Evolutionary conservation across 2,797 vertebrate genomes (phyloP), one percentile per base, ranked within the genome.

Genomic region (Botia kubotai): DNA sequence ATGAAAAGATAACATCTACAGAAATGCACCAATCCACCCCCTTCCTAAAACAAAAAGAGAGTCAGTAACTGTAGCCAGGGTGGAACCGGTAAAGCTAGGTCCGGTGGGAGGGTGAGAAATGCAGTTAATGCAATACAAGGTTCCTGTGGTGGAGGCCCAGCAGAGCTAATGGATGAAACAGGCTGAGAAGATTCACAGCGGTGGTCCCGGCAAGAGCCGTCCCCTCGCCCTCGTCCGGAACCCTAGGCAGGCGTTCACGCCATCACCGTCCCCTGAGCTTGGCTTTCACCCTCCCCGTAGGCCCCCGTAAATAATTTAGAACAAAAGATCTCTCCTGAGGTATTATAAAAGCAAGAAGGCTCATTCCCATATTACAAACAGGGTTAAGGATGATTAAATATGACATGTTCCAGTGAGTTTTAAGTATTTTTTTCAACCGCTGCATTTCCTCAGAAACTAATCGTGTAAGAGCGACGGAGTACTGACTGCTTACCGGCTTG

Each of bases 1-100:
- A 87, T 86, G 84, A 79, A 83, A 84, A 78, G 83, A 87, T 86
- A 88, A 87, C 85, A 87, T 87, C 85, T 73, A 72, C 23, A 74
- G 71, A 72, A 50, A 53, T 8, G 58, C 46, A 1, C 36, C 16
- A 1, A 19, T 70, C 21, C 36, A n/a, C 6, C 52, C 68, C 80
- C 39, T 16, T 16, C 50, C 14, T 8, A 8, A 71, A 72, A 19
- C 12, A 46, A 46, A 55, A 74, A 76, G 52, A 83, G 71, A 78
- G 55, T 48, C 83, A 67, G 85, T 83, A 87, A 88, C 83, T 26
- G 23, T 82, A 86, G 72, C 85, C 81, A 78, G 82, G 80, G 83
- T 82, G 86, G 71, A 85, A 77, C 52, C 66, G 79, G 72, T 71
- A 81, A 73, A 84, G 71, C 74, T 62, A 46, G 14, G 75, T 58